Conservation (phyloP, 2,797 vertebrate species). For the Melanotaenia nigrans region DNA sequence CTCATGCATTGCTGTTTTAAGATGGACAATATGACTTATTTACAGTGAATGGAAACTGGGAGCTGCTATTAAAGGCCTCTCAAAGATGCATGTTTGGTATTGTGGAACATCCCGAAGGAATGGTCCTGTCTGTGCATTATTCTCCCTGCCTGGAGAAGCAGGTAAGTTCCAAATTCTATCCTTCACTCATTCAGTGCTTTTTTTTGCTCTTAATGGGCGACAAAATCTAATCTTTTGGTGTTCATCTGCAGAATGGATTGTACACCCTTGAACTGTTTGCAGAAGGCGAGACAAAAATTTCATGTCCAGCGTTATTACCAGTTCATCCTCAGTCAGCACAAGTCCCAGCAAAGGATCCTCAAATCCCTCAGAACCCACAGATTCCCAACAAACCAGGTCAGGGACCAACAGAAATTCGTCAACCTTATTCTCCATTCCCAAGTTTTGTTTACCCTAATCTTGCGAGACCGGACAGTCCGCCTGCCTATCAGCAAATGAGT, state of each 20-base stretch:
- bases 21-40: background rate
- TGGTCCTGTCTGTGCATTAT: conserved; percentile 72
- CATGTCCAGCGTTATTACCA: conserved; percentile 67
- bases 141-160: conserved; percentile 68
- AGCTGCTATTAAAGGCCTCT: conserved; percentile 63
- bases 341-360: background rate
- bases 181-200: rapidly evolving
- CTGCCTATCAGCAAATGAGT: background rate
- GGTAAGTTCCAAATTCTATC: conserved; percentile 41
- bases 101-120: conserved; percentile 70
- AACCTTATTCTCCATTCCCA: conserved; percentile 4
- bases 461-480: background rate
- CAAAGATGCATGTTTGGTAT: conserved; percentile 74
- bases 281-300: conserved; percentile 61
- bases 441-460: conserved; percentile 8
- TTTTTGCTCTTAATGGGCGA: background rate
- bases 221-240: background rate
- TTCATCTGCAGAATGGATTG: conserved; percentile 74
- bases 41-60: conserved; percentile 77
- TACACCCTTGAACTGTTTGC: conserved; percentile 68
- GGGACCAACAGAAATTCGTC: background rate
- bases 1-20: background rate
- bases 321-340: conserved; percentile 6
- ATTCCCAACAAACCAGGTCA: background rate
- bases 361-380: conserved; percentile 6